Conservation (phyloP, 2,113 vertebrate species). For the Peucedramus taeniatus region DNA sequence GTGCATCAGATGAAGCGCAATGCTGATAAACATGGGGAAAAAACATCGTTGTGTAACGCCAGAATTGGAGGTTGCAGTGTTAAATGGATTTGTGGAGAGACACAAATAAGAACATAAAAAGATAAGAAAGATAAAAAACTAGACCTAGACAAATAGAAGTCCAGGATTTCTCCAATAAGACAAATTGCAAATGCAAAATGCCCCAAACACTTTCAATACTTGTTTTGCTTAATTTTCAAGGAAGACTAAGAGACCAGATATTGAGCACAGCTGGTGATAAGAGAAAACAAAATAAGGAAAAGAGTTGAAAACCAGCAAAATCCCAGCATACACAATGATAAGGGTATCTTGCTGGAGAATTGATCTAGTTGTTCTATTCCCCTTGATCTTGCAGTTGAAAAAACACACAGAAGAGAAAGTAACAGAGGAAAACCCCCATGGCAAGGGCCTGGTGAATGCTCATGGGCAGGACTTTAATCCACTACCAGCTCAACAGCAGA, state of each 20-base stretch:
- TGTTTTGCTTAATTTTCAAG: background rate
- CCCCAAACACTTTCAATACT: background rate
- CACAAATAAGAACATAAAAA: background rate
- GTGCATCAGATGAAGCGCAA: background rate
- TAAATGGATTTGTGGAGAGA: background rate
- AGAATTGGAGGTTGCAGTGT: background rate
- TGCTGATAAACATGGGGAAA: background rate
- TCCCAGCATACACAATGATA: background rate
- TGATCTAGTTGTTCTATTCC: background rate
- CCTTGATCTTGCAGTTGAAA: background rate
- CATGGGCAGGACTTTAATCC: background rate
- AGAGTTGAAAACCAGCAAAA: background rate
- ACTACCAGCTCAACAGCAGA: background rate
- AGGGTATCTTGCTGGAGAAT: background rate
- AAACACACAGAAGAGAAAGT: background rate
- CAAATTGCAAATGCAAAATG: background rate
- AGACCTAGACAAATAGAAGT: background rate
- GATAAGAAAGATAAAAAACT: background rate
- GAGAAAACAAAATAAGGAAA: background rate
- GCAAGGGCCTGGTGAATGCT: background rate
- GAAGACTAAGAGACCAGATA: background rate
- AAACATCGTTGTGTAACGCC: background rate
- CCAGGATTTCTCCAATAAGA: background rate
- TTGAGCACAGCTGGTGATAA: background rate
- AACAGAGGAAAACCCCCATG: fast-evolving